Evolutionary conservation across 2,113 vertebrate species (phyloP), one percentile per base, ranked within the genome.

Genomic region (Eretmodus cyanostictus): DNA sequence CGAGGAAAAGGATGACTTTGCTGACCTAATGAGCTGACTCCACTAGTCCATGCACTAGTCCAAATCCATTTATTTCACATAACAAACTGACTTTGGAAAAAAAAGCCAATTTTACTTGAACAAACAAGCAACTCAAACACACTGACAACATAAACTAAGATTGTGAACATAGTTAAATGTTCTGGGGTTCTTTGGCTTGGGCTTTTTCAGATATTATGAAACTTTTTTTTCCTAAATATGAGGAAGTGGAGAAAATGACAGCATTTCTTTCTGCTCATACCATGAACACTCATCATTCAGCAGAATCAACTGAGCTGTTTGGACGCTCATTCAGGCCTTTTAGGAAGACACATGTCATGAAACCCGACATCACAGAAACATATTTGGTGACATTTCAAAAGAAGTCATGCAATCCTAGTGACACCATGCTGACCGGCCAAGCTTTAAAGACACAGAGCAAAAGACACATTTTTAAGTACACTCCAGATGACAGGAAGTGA

Each of bases 181-280:
- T 54, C 51, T 54, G n/a, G 10, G 51, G 51, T 54, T 54, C 51
- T 54, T 54, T 12, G 3, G 51, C n/a, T 54, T 54, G 51, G 10
- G 0, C 3, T 22, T 54, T 22, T 1, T 54, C 1, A 53, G 1
- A 53, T 53, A 53, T 53, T 53, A 53, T 53, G 51, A 22, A 53
- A 1, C 9, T 1, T 53, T 22, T 49, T n/a, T 53, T 9, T 0
- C 8, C 3, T 3, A 51, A 51, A 51, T 51, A 51, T 10, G 9
- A 53, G 49, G 49, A 53, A 53, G 8, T 53, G 49, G 49, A 53
- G 3, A 53, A 19, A 51, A 51, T 51, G 49, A 51, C 49, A 51
- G 1, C 8, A 51, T 51, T 51, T 49, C 45, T 49, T 47, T 49
- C 45, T 49, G 45, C 7, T 49, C 45, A 49, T 49, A 49, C 16